Base-by-base conservation (phyloP, 2,797 vertebrate species). In the Oryzias sinensis region DNA sequence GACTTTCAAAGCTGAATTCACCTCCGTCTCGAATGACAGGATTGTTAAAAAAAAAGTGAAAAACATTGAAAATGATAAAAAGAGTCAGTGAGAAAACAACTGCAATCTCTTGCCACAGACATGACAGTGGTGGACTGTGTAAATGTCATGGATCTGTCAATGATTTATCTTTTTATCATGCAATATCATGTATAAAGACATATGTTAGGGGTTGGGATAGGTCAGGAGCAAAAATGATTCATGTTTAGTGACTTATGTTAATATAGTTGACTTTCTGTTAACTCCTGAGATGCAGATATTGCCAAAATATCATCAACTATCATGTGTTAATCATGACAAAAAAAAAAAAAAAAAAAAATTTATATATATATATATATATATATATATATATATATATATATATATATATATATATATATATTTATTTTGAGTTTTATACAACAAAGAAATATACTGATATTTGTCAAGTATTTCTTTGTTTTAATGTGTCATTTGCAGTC, bases 381-480 rank as follows among this genome's bases (percentile, higher is more conserved):
- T 27, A 27, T 27, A 27, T 27, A 27, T 27, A 27, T 27, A 27
- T 27, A 27, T 27, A 27, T 27, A 27, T 25, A 25, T 25, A 27
- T 27, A 27, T 27, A 27, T 27, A 27, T 27, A 27, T 27, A 27
- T 6, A 33, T 33, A 33, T 33, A 33, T 33, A 24, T 49, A 56
- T 57, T 17, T 14, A 51, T 76, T 80, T 79, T 84, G 77, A 1
- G 62, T 83, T 85, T 87, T 87, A 71, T 85, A 82, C 69, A 76
- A 85, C 49, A 22, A 46, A 87, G 83, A 74, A 74, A 83, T 82
- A 81, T 81, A 83, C 76, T 74, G 73, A 83, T 88, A 82, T 86
- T 74, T 85, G 87, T 88, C 76, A 71, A 84, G 72, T 87, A 77
- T 63, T 87, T 85, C 53, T 84, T 83, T 78, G 81, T 86, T 88